These are phyloP conservation scores for Polypedilum vanderplanki DNA, from an alignment of 1,140 invertebrate species.

Conservation along the genomic window DNA sequence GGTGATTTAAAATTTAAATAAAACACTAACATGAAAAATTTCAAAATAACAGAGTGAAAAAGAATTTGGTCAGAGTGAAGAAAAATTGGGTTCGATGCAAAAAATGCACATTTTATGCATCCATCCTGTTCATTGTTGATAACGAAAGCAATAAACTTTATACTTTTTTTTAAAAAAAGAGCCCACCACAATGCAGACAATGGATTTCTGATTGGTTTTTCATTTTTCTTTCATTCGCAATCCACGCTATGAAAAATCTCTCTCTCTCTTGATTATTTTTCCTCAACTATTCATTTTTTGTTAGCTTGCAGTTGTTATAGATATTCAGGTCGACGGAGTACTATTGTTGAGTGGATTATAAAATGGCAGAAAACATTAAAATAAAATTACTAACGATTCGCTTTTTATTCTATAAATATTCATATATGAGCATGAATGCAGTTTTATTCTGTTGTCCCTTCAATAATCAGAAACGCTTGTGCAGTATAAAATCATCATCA, in stretches of 20 bases:
- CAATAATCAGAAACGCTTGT: background rate
- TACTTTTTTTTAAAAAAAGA: background rate
- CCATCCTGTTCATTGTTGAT: background rate
- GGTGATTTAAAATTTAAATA: background rate
- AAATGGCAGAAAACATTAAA: background rate
- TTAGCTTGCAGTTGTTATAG: background rate
- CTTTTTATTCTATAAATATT: background rate
- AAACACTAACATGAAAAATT: background rate
- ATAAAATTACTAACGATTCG: background rate
- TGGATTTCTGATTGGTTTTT: background rate
- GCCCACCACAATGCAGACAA: background rate
- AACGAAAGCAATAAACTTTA: background rate
- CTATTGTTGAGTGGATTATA: background rate
- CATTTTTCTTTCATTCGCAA: background rate
- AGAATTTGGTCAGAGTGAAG: background rate
- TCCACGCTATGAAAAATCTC: background rate
- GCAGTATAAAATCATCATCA: background rate
- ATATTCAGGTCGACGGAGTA: background rate
- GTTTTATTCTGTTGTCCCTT: background rate
- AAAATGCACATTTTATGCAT: background rate
- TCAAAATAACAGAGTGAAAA: background rate
- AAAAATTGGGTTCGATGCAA: background rate
- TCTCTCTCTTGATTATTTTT: background rate
- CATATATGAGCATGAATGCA: background rate
- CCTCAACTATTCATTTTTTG: background rate